phyloP scores from a whole-genome alignment of 2,797 vertebrate genomes.

The Amniataba percoides region DNA sequence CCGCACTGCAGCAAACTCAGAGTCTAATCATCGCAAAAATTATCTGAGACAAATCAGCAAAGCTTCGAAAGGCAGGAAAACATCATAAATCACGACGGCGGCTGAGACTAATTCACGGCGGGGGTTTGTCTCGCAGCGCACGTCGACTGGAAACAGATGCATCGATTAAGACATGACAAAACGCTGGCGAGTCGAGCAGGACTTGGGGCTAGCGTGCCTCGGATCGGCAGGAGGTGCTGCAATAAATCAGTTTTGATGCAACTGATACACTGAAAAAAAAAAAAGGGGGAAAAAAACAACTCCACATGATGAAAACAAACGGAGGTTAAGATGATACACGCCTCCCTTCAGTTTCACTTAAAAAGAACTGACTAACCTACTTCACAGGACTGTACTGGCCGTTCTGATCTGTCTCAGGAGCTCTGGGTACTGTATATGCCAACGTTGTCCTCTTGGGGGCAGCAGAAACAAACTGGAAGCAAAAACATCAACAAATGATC shows the following conservation, averaged over 20 bases:
- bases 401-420: neutral
- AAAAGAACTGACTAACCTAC: no score
- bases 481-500: neutral
- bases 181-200: neutral
- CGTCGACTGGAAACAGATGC: conserved; percentile 41
- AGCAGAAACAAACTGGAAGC: neutral
- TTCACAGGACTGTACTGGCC: no score
- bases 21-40: neutral
- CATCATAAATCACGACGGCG: conserved; percentile 2
- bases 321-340: no score
- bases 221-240: no score
- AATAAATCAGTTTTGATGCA: no score
- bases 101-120: neutral
- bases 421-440: neutral
- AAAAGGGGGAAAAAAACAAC: no score
- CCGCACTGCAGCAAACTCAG: neutral
- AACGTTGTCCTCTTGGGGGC: neutral
- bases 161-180: conserved; percentile 37
- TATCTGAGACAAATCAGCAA: neutral
- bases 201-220: neutral
- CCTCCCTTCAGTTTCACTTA: no score
- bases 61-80: neutral
- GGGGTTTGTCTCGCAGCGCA: conserved; percentile 1
- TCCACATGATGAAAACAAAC: no score
- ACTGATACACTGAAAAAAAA: no score